These are phyloP conservation scores for Desmodus rotundus DNA, from an alignment of 2,113 vertebrate genomes.

Conservation along the genomic window DNA sequence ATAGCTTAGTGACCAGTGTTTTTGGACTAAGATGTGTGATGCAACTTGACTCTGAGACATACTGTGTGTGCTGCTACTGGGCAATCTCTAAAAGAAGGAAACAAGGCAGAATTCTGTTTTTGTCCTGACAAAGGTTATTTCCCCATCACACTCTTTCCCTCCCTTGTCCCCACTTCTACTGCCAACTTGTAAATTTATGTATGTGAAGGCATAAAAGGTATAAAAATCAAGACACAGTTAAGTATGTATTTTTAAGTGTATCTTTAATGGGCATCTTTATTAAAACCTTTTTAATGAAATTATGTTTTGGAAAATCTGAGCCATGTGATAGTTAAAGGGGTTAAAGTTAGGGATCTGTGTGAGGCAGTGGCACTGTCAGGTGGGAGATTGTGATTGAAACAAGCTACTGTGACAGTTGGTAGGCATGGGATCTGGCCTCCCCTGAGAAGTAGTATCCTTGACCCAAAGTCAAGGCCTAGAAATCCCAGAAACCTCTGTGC, in stretches of 20 bases:
- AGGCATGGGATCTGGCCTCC: background rate
- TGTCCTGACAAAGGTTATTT: background rate
- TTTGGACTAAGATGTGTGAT: background rate
- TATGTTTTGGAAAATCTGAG: background rate
- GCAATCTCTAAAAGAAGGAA: background rate
- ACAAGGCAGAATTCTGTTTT: background rate
- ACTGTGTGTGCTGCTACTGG: background rate
- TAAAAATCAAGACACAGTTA: constrained; percentile 36
- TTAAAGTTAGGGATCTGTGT: background rate
- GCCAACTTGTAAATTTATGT: constrained; percentile 34
- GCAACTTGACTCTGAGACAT: background rate
- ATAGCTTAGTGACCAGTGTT: constrained; percentile 48
- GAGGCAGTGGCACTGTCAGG: background rate
- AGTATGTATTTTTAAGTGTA: background rate
- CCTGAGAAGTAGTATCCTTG: background rate
- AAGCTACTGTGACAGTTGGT: background rate
- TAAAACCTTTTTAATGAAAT: background rate
- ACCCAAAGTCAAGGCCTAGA: background rate
- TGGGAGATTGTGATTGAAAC: background rate
- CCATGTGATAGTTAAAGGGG: background rate
- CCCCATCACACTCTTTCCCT: background rate
- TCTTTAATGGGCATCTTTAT: constrained; percentile 36
- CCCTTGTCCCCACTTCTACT: background rate
- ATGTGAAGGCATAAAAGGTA: constrained; percentile 10
- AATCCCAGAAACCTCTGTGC: background rate